Percentiles rank a stretch among this genome's conserved stretches.
Conservation (phyloP, 2,888 invertebrate species). For the Punctoribates punctum region DNA sequence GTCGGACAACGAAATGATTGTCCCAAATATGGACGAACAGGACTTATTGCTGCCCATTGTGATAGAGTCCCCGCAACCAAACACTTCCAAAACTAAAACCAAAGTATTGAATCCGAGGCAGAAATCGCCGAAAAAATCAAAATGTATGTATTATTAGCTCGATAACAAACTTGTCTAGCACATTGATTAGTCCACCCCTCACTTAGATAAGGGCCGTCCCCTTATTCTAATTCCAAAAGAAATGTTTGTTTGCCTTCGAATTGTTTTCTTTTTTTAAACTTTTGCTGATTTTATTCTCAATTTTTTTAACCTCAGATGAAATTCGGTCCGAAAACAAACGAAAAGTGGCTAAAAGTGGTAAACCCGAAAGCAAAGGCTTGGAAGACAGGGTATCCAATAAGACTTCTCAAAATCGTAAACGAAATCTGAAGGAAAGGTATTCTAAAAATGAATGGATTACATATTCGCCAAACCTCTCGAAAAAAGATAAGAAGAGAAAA, state of each 20-base stretch:
- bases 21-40: slow-evolving; percentile 46
- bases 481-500: neutral
- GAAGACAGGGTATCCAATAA: neutral
- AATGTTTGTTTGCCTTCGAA: too few species aligned
- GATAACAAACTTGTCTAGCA: neutral
- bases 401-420: neutral
- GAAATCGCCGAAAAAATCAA: too few species aligned
- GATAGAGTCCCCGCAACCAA: neutral
- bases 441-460: neutral
- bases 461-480: neutral
- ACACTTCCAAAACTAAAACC: neutral
- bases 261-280: too few species aligned
- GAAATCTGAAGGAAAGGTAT: neutral
- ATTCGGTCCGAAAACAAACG: neutral
- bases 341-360: neutral
- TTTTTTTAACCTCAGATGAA: neutral
- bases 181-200: too few species aligned
- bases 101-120: neutral
- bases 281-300: neutral
- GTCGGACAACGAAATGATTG: slow-evolving; percentile 52
- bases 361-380: neutral
- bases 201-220: too few species aligned
- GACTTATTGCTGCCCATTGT: neutral
- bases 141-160: neutral
- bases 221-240: too few species aligned